phyloP scores from a whole-genome alignment of 2,113 vertebrate genomes.

The Chelonoidis abingdonii region DNA sequence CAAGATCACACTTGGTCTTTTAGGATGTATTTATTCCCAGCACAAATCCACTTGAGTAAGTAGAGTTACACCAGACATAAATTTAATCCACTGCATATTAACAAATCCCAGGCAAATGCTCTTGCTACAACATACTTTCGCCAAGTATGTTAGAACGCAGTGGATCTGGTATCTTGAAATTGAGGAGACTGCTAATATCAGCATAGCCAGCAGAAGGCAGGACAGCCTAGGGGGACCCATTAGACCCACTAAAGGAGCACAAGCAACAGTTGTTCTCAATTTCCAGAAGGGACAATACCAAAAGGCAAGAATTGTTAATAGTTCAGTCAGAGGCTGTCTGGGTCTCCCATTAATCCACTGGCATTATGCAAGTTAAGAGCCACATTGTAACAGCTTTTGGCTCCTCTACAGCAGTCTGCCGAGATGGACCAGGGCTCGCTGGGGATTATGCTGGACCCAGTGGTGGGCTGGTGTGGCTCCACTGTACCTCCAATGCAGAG shows the following conservation, averaged over 20 bases:
- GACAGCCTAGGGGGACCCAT: conserved; percentile 40
- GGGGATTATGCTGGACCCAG: not conserved
- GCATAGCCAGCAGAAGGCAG: conserved; percentile 70
- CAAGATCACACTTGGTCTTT: not conserved
- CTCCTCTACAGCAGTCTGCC: not conserved
- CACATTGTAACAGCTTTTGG: not conserved
- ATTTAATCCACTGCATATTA: not conserved
- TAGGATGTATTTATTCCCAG: not conserved
- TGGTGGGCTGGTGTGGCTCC: not conserved
- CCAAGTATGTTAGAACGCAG: fast-evolving
- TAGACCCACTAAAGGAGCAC: not conserved
- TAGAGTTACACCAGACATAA: not conserved
- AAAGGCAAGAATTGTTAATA: not conserved
- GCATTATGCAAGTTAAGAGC: not conserved
- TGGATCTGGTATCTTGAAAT: not conserved
- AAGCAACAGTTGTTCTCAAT: not conserved
- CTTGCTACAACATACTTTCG: not conserved
- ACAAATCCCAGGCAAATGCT: not conserved
- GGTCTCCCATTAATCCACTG: not conserved
- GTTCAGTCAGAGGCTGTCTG: not conserved
- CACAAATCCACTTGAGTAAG: not conserved
- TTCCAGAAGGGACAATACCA: not conserved
- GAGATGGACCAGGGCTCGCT: not conserved
- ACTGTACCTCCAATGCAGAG: not conserved
- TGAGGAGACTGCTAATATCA: conserved; percentile 40